phyloP scores from a whole-genome alignment of 2,113 vertebrate species.

The Urocynchramus pylzowi region DNA sequence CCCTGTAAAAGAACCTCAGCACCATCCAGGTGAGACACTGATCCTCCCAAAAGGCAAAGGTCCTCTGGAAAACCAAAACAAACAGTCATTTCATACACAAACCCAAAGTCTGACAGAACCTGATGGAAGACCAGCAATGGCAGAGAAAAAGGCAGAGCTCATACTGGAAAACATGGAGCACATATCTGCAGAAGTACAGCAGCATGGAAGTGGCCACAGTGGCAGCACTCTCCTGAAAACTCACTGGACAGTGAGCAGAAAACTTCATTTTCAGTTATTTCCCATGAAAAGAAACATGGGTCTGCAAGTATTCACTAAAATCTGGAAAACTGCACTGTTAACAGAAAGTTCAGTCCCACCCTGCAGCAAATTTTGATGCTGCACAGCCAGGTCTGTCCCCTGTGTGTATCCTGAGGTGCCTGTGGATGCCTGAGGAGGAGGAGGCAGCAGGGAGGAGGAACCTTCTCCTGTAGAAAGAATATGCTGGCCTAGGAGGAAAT shows the following conservation, averaged over 20 bases:
- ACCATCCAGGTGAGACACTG: background rate
- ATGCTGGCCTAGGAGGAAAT: background rate
- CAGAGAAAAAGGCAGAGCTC: background rate
- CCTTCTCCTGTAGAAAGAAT: background rate
- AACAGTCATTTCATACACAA: background rate
- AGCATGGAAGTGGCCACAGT: background rate
- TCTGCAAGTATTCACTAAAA: background rate
- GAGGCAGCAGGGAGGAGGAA: background rate
- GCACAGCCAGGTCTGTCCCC: background rate
- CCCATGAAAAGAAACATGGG: background rate
- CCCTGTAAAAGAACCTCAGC: background rate
- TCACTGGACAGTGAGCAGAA: background rate
- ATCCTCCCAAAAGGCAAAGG: background rate
- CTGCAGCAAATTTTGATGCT: background rate
- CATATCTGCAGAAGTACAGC: background rate
- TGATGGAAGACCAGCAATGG: background rate
- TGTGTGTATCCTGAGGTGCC: rapidly evolving
- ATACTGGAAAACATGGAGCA: background rate
- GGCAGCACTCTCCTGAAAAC: background rate
- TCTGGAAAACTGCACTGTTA: background rate
- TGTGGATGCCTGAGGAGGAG: background rate
- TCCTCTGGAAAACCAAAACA: background rate
- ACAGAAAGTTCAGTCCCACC: background rate
- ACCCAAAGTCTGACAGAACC: background rate
- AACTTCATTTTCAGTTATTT: background rate